Percentiles rank a stretch among this genome's conserved stretches.
Evolutionary conservation across 2,888 invertebrate species (phyloP).

Genomic region (Caenorhabditis virilis): DNA sequence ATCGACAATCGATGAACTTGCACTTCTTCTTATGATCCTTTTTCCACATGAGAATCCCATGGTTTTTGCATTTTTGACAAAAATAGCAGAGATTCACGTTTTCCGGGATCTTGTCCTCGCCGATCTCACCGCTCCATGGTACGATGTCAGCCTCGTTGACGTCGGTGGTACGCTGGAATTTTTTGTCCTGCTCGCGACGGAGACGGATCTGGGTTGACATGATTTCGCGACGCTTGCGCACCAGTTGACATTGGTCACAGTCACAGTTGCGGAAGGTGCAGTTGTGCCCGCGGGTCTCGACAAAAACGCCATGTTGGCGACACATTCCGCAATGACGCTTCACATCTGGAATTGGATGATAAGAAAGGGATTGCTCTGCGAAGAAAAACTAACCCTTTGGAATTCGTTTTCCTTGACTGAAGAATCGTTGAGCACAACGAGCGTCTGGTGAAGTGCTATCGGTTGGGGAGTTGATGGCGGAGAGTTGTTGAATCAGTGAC

Average conservation of each 20-base stretch:
- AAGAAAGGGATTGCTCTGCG: too few relatives aligned
- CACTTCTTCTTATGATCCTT: slow-evolving; percentile 66
- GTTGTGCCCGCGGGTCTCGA: slow-evolving; percentile 62
- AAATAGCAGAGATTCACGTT: slow-evolving; percentile 59
- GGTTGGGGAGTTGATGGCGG: too few relatives aligned
- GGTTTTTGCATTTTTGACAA: slow-evolving; percentile 68
- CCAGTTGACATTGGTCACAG: slow-evolving; percentile 61
- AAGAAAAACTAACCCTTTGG: too few relatives aligned
- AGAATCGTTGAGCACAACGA: slow-evolving; percentile 30
- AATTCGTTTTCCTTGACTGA: slow-evolving; percentile 53
- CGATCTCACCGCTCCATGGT: slow-evolving; percentile 36
- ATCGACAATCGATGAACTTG: slow-evolving; percentile 55
- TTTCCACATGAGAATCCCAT: slow-evolving; percentile 64
- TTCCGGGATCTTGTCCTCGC: slow-evolving; percentile 17
- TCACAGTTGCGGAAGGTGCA: slow-evolving; percentile 62
- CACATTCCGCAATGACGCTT: slow-evolving; percentile 67
- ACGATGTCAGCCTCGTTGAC: slow-evolving; percentile 58
- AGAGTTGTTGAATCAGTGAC: too few relatives aligned
- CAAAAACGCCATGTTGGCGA: slow-evolving; percentile 59
- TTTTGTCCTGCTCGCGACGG: slow-evolving; percentile 64
- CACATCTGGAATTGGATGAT: slow-evolving; percentile 59
- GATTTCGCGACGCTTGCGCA: slow-evolving; percentile 60
- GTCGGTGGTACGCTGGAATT: slow-evolving; percentile 60
- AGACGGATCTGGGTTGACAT: slow-evolving; percentile 67
- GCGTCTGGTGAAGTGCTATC: too few relatives aligned